A percentile compares a stretch with the other conserved stretches of the same genome.
These are phyloP conservation scores for Hypothenemus hampei DNA, from an alignment of 1,140 invertebrate species.

Conservation along the genomic window DNA sequence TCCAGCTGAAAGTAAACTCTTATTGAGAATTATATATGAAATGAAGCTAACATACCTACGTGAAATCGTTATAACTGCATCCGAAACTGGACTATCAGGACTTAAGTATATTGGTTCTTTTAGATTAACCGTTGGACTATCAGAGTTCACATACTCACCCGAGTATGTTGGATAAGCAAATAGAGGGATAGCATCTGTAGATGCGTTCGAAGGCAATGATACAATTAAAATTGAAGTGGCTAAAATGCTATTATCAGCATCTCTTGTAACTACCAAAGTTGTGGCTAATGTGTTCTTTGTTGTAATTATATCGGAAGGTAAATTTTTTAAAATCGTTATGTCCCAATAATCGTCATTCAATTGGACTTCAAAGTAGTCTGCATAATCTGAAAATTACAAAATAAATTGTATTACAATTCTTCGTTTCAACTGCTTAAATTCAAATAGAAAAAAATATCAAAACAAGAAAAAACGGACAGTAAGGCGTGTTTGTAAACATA, in stretches of 20 bases:
- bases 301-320: slow-evolving; percentile 8
- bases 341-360: neutral
- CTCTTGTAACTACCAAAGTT: slow-evolving; percentile 9
- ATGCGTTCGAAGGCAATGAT: slow-evolving; percentile 6
- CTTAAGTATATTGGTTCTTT: neutral
- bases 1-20: neutral
- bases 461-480: no score
- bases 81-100: neutral
- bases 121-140: neutral
- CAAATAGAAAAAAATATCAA: no score
- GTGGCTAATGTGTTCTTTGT: slow-evolving; percentile 1
- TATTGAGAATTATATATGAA: neutral
- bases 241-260: slow-evolving; percentile 1
- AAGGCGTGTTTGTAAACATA: no score
- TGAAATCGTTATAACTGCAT: neutral
- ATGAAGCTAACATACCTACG: neutral
- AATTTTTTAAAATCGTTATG: neutral
- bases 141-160: slow-evolving; percentile 9
- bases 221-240: slow-evolving; percentile 20
- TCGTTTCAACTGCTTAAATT: no score
- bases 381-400: slow-evolving; percentile 25
- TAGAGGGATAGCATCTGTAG: slow-evolving; percentile 7
- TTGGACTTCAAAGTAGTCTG: slow-evolving; percentile 9
- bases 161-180: slow-evolving; percentile 13
- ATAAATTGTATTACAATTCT: no score